Evolutionary conservation across 2,113 vertebrate genomes (phyloP), one percentile per base, ranked within the genome.

Genomic region (Mixornis gularis): DNA sequence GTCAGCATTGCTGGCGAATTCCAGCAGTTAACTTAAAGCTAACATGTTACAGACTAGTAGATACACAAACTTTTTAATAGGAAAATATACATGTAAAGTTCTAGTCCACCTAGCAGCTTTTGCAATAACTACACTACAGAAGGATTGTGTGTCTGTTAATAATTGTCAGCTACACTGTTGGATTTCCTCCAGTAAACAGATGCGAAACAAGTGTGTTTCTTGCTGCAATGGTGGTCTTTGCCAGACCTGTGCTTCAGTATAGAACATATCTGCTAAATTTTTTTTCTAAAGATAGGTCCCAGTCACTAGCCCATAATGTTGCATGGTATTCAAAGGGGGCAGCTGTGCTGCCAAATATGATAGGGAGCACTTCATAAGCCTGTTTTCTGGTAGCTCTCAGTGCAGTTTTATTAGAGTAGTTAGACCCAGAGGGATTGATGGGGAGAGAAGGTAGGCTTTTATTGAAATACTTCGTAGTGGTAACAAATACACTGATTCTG

Each of bases 101-200:
- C 55, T 62, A 82, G 49, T 65, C 27, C 34, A 79, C 29, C 36
- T 88, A 27, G 16, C 29, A 78, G 65, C 59, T 82, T 55, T 79
- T 90, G 62, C 63, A 81, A 60, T 92, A 87, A 76, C 51, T 91
- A 64, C 29, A 48, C 83, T 91, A 69, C 24, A 80, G 84, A 48
- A 78, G 58, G 51, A 90, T 94, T 90, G 36, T 38, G 5, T 87
- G 41, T 82, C 78, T 77, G 19, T 68, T 81, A 81, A 71, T 92
- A 94, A 96, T 79, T 55, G 66, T 78, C 41, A 91, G 5, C 36
- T 69, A 63, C 59, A 63, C 72, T 59, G 53, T 24, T 78, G 58
- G 87, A 90, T 93, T 95, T 92, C 77, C 64, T 91, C 12, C 36
- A 58, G 52, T 63, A 80, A 83, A 71, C 52, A 91, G 68, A 86